A percentile compares a stretch with the other conserved stretches of the same genome.
Conservation (phyloP, 2,797 vertebrate genomes). For the Oreortyx pictus region DNA sequence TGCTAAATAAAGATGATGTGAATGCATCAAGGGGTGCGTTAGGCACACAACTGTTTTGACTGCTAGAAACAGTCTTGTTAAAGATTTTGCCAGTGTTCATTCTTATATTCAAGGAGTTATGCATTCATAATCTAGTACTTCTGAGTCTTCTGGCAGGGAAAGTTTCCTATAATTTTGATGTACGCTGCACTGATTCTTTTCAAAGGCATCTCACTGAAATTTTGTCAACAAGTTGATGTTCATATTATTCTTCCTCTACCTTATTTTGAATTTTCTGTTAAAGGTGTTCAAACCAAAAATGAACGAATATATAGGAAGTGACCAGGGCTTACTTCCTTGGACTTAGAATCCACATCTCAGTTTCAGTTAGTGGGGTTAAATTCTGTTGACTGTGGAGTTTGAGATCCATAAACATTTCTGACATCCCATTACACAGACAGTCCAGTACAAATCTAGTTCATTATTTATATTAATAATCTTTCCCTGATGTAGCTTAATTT, state of each 20-base stretch:
- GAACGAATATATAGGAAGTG: not conserved
- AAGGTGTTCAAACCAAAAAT: slow-evolving; percentile 1
- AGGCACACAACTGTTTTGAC: not conserved
- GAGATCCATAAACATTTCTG: not conserved
- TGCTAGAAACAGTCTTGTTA: not conserved
- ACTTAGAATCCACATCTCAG: not conserved
- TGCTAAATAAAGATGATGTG: not conserved
- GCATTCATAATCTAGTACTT: not conserved
- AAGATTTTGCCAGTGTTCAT: not conserved
- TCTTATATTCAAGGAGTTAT: not conserved
- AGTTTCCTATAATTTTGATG: not conserved
- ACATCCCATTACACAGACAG: not conserved
- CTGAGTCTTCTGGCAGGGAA: fast-evolving
- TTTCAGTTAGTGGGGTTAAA: not conserved
- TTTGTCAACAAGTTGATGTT: not conserved
- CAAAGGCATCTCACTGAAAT: not conserved
- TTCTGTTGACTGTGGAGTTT: not conserved
- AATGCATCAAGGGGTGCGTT: not conserved
- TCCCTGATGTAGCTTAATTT: not conserved
- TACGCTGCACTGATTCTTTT: not conserved
- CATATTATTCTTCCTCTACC: not conserved
- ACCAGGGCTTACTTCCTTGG: not conserved
- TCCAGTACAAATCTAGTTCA: not conserved
- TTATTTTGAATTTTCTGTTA: not conserved
- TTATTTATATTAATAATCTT: not conserved